Evolutionary conservation across 2,797 vertebrate species (phyloP).

Genomic region (Erethizon dorsatum): DNA sequence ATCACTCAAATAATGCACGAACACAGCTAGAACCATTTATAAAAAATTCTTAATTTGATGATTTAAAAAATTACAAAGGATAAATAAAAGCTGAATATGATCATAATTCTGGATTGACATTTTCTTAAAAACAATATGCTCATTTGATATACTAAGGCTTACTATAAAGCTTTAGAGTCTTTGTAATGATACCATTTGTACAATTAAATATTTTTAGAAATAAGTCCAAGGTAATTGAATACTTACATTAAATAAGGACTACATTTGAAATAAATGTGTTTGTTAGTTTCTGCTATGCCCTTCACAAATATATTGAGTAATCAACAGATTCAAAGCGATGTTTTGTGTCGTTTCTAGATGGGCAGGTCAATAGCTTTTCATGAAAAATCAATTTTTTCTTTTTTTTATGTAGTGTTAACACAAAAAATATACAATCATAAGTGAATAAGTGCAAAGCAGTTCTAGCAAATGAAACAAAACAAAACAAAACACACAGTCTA

Average conservation of each 20-base stretch:
- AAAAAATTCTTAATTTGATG: background rate
- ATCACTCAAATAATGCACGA: background rate
- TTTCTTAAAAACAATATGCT: background rate
- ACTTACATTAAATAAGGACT: background rate
- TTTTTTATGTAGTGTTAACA: background rate
- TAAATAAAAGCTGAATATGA: background rate
- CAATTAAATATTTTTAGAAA: background rate
- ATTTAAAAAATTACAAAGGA: background rate
- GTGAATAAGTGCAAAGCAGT: background rate
- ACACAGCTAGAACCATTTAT: background rate
- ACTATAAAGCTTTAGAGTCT: background rate
- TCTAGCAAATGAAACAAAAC: background rate
- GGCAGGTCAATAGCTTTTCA: background rate
- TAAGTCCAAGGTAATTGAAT: background rate
- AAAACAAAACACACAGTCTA: background rate
- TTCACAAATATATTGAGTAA: background rate
- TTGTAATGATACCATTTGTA: background rate
- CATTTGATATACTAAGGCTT: background rate
- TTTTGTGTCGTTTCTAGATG: background rate
- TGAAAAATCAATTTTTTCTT: constrained; percentile 2
- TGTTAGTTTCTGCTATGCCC: background rate
- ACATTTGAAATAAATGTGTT: background rate
- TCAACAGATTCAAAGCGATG: background rate
- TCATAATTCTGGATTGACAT: background rate
- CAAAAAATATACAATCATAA: background rate